Evolutionary conservation across 2,113 vertebrate genomes (phyloP).

Genomic region (Rhodinocichla rosea): DNA sequence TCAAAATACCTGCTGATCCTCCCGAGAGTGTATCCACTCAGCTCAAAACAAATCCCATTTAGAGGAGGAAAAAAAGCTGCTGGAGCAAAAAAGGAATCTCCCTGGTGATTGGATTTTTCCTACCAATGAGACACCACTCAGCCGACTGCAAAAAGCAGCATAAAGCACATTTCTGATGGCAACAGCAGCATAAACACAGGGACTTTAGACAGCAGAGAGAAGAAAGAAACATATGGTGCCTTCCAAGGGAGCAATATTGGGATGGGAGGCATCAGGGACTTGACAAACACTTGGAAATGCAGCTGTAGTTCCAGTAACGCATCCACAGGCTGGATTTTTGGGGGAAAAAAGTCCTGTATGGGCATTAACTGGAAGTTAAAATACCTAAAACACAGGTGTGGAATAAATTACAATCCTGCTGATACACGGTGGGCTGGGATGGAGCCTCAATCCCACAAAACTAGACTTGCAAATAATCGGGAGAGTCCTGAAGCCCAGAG

Average conservation of each 20-base stretch:
- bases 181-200: not conserved
- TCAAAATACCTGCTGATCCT: not conserved
- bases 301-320: not conserved
- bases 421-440: not conserved
- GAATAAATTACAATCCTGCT: not conserved
- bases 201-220: not conserved
- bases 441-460: not conserved
- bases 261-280: not conserved
- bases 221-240: not conserved
- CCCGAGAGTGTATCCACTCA: not conserved
- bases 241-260: not conserved
- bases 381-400: not conserved
- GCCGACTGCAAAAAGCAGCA: not conserved
- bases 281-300: not conserved
- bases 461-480: fast-evolving
- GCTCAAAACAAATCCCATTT: not conserved
- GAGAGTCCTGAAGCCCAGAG: not conserved
- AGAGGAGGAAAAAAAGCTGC: not conserved
- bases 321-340: not conserved
- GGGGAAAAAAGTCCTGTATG: not conserved
- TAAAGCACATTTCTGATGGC: not conserved
- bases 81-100: not conserved
- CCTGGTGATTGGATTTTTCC: not conserved
- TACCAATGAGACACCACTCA: not conserved
- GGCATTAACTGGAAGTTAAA: not conserved